Evolutionary conservation across 2,113 vertebrate species (phyloP).

Genomic region (Heliornis fulica): DNA sequence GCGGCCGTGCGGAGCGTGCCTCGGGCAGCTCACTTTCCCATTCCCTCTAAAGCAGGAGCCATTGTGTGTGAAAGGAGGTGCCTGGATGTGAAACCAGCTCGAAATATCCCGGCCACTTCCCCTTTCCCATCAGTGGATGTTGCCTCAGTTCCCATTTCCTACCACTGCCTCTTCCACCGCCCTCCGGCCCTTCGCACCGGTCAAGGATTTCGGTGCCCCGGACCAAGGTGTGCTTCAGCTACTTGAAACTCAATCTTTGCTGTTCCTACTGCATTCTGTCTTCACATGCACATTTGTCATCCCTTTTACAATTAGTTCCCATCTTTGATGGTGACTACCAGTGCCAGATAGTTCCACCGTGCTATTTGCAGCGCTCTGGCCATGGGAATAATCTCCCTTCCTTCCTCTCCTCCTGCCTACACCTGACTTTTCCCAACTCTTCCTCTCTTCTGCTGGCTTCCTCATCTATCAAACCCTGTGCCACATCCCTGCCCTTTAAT

Average conservation of each 20-base stretch:
- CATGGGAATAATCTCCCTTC: not conserved
- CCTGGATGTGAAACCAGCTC: constrained; percentile 38
- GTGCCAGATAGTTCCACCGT: not conserved
- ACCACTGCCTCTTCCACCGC: rapidly evolving
- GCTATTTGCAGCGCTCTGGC: not conserved
- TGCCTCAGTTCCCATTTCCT: constrained; percentile 45
- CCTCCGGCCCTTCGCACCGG: not conserved
- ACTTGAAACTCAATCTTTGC: not conserved
- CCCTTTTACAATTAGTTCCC: not conserved
- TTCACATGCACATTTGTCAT: not conserved
- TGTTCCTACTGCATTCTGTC: not conserved
- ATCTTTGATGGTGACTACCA: no score
- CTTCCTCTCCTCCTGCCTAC: not conserved
- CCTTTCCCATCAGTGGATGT: constrained; percentile 15
- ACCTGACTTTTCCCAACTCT: not conserved
- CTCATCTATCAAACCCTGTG: not conserved
- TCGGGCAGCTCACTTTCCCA: not conserved
- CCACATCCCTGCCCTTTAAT: not conserved
- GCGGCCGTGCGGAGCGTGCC: not conserved
- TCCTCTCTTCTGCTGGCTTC: not conserved
- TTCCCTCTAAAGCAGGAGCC: not conserved
- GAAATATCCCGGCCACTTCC: constrained; percentile 9
- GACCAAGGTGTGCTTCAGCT: not conserved
- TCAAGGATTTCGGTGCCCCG: not conserved
- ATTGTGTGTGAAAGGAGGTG: not conserved